Evolutionary conservation across 2,888 invertebrate genomes (phyloP).

Genomic region (Melolontha melolontha): DNA sequence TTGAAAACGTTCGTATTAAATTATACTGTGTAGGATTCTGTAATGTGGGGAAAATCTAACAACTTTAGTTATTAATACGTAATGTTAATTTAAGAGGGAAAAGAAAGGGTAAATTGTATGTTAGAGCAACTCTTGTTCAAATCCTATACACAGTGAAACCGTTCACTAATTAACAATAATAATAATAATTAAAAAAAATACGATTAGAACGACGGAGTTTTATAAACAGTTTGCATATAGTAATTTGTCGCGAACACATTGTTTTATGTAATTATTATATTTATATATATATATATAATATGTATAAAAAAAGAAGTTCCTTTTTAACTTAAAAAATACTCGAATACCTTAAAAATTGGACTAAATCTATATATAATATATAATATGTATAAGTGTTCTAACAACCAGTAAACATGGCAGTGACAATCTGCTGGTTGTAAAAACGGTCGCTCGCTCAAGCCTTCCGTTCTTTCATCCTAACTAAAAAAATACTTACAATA

Average conservation of each 20-base stretch:
- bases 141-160: constrained; percentile 12
- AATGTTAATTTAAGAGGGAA: too few relatives aligned
- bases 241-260: constrained; percentile 59
- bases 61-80: too few relatives aligned
- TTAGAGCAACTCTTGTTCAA: constrained; percentile 28
- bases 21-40: too few relatives aligned
- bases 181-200: constrained; percentile 23
- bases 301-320: constrained; percentile 41
- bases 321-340: constrained; percentile 47
- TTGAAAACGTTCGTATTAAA: too few relatives aligned
- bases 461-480: constrained; percentile 47
- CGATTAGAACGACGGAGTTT: constrained; percentile 42
- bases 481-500: constrained; percentile 57
- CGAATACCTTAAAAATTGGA: constrained; percentile 49
- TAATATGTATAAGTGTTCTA: constrained; percentile 44
- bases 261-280: constrained; percentile 37
- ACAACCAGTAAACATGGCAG: constrained; percentile 53
- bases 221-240: constrained; percentile 52
- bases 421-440: constrained; percentile 52
- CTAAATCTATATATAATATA: constrained; percentile 49
- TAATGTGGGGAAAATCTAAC: too few relatives aligned
- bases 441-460: constrained; percentile 39
- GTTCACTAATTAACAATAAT: constrained; percentile 34
- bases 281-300: constrained; percentile 11
- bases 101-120: too few relatives aligned